phyloP scores from a whole-genome alignment of 2,888 invertebrate species.

The Atrina japonica region DNA sequence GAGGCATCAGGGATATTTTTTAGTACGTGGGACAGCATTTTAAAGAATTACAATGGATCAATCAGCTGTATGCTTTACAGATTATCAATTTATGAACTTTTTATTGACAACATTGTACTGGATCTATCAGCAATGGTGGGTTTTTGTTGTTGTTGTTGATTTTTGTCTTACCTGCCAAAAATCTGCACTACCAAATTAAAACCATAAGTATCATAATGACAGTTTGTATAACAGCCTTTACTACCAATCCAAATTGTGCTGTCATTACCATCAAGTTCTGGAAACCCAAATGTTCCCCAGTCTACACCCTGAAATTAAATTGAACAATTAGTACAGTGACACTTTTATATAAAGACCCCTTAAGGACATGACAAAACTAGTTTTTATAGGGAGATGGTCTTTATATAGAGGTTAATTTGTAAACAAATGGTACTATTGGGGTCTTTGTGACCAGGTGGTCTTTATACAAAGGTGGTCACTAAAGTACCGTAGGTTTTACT shows the following conservation, averaged over 20 bases:
- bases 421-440: too few relatives aligned
- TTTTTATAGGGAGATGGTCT: too few relatives aligned
- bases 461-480: too few relatives aligned
- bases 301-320: slow-evolving; percentile 66
- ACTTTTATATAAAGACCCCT: too few relatives aligned
- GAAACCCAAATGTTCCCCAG: slow-evolving; percentile 84
- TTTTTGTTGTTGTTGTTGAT: neutral
- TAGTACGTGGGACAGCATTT: too few relatives aligned
- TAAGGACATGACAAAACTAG: too few relatives aligned
- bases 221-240: slow-evolving; percentile 93
- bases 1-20: too few relatives aligned
- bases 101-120: neutral
- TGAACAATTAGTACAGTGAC: neutral
- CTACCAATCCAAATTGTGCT: slow-evolving; percentile 90
- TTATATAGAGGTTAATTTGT: too few relatives aligned
- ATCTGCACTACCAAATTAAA: slow-evolving; percentile 95
- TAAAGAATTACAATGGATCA: too few relatives aligned
- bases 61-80: neutral
- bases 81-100: too few relatives aligned
- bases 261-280: slow-evolving; percentile 85
- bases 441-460: too few relatives aligned
- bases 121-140: neutral
- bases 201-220: slow-evolving; percentile 97
- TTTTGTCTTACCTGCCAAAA: slow-evolving; percentile 86
- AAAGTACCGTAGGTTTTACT: too few relatives aligned